Evolutionary conservation across 2,113 vertebrate species (phyloP), one percentile per base, ranked within the genome.

Genomic region (Mesoclemmys tuberculata): DNA sequence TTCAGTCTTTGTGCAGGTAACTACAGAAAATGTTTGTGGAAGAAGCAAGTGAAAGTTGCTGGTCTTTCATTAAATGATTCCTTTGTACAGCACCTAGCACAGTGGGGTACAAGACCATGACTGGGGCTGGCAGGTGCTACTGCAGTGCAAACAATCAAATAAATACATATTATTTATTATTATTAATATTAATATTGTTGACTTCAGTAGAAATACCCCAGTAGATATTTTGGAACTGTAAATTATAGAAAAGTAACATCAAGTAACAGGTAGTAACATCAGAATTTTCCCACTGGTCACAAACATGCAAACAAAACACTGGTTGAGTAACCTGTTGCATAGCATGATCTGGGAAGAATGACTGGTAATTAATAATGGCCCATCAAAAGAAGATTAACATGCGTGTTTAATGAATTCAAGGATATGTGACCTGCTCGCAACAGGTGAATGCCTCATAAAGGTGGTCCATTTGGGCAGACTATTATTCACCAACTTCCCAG

Each of bases 401-500:
- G 75, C 64, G 71, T 6, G 24, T 58, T 92, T 92, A 92, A 92
- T 10, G 35, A 95, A 48, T 55, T 1, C 0, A 38, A 71, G 80
- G 16, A 51, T 10, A 58, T 92, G 68, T 58, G 46, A 12, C 21
- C 1, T 18, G 48, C 8, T 2, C 88, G 81, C 80, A 80, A 41
- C 77, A 3, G 27, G 3, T 1, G 44, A 82, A 27, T 13, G 26
- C 16, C 49, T 1, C 68, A 38, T 84, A 54, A 7, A 19, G n/a
- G 71, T 38, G 78, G 38, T 51, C 80, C 14, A 1, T 21, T 74
- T 46, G 79, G 49, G 27, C 55, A 61, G 75, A 49, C 16, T 5
- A 0, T 6, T 2, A 9, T 64, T 61, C 13, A 27, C 14, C 86
- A 18, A 38, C 26, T 10, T 29, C 31, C 0, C 4, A 4, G 2